phyloP scores from a whole-genome alignment of 2,888 invertebrate species.

The Eristalis arbustorum region DNA sequence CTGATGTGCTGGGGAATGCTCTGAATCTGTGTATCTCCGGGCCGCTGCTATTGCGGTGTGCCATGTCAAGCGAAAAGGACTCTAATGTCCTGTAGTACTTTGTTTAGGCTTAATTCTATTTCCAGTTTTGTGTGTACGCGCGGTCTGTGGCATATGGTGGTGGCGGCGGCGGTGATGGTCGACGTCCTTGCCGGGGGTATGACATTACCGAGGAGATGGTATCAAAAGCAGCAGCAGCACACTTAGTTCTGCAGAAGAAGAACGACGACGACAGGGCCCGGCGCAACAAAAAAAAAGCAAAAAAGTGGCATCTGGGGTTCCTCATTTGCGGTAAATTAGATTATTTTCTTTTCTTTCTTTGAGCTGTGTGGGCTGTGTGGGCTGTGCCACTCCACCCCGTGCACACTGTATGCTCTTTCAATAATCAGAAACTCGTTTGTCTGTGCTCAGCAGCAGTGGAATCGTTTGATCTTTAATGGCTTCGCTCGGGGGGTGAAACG shows the following conservation, averaged over 20 bases:
- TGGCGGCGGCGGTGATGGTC: conserved; percentile 14
- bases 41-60: conserved; percentile 54
- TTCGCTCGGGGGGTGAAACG: conserved; percentile 68
- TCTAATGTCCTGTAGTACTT: conserved; percentile 70
- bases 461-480: conserved; percentile 71
- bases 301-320: conserved; percentile 55
- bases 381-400: neutral
- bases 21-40: conserved; percentile 44
- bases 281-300: neutral
- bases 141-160: conserved; percentile 59
- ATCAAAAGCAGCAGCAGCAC: conserved; percentile 51
- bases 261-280: neutral
- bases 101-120: conserved; percentile 71
- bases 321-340: conserved; percentile 70
- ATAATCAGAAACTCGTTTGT: conserved; percentile 69
- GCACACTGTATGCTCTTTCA: conserved; percentile 39
- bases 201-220: conserved; percentile 53
- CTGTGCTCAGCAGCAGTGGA: conserved; percentile 52
- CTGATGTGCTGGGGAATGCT: conserved; percentile 57
- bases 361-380: conserved; percentile 29
- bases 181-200: conserved; percentile 11
- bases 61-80: conserved; percentile 69
- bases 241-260: conserved; percentile 28
- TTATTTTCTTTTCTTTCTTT: conserved; percentile 62
- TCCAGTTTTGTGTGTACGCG: conserved; percentile 60